phyloP scores from a whole-genome alignment of 2,797 vertebrate genomes.

The Bryconaethiops microstoma region DNA sequence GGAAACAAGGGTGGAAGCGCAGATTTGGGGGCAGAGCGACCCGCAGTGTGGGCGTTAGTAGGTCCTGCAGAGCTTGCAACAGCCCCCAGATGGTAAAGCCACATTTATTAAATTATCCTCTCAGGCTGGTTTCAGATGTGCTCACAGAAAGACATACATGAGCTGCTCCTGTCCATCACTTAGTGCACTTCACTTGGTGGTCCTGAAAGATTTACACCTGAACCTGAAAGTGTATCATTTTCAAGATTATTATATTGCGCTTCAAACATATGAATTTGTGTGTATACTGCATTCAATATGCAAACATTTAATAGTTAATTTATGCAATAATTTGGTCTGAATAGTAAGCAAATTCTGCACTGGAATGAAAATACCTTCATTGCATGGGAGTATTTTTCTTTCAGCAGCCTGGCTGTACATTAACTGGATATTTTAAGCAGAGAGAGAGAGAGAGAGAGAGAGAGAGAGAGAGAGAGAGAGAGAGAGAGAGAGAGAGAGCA shows the following conservation, averaged over 20 bases:
- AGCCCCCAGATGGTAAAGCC: conserved; percentile 48
- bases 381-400: not conserved
- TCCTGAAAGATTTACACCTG: conserved; percentile 31
- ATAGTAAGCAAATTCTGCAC: conserved; percentile 28
- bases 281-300: not conserved
- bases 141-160: conserved; percentile 23
- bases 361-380: not conserved
- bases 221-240: conserved; percentile 49
- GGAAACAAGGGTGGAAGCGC: conserved; percentile 29
- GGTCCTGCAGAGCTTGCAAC: conserved; percentile 54
- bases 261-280: not conserved
- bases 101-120: conserved; percentile 53
- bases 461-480: not conserved
- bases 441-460: not conserved
- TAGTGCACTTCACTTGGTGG: conserved; percentile 14
- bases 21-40: conserved; percentile 48
- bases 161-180: conserved; percentile 33
- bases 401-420: not conserved
- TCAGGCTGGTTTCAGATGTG: conserved; percentile 51
- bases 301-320: not conserved
- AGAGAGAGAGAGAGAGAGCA: not conserved
- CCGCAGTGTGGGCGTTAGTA: conserved; percentile 34
- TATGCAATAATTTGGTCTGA: not conserved
- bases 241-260: conserved; percentile 2
- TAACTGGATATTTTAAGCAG: not conserved